Conservation (phyloP, 2,888 invertebrate genomes). For the Tiliacea aurago region DNA sequence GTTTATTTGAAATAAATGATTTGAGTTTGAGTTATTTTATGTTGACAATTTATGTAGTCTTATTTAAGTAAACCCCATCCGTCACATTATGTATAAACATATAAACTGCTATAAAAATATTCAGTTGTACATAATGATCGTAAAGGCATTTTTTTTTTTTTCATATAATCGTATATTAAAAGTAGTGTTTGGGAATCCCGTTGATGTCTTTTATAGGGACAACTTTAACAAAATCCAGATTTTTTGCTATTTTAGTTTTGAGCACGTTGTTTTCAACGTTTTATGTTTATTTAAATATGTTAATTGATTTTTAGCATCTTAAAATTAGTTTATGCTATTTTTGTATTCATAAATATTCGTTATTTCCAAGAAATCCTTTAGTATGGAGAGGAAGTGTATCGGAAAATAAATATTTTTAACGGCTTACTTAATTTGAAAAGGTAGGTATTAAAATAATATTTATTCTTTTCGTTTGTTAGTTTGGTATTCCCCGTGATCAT, state of each 20-base stretch:
- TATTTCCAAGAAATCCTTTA: constrained; percentile 4
- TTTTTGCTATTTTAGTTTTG: not conserved
- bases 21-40: no score
- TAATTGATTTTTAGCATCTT: constrained; percentile 3
- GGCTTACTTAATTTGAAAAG: not conserved
- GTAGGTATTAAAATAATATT: no score
- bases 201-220: constrained; percentile 71
- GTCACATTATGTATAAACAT: no score
- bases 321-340: constrained; percentile 5
- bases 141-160: no score
- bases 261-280: not conserved
- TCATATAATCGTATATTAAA: no score
- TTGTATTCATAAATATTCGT: not conserved
- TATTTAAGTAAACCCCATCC: no score
- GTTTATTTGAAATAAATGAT: no score
- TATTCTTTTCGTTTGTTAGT: no score
- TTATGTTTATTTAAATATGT: constrained; percentile 5
- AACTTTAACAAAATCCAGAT: not conserved
- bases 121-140: no score
- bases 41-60: no score
- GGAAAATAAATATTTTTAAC: not conserved
- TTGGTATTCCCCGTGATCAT: not conserved
- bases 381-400: not conserved
- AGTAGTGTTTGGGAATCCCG: constrained; percentile 48
- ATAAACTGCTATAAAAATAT: not conserved